Conservation (phyloP, 2,113 vertebrate species). For the Phyllopteryx taeniolatus region DNA sequence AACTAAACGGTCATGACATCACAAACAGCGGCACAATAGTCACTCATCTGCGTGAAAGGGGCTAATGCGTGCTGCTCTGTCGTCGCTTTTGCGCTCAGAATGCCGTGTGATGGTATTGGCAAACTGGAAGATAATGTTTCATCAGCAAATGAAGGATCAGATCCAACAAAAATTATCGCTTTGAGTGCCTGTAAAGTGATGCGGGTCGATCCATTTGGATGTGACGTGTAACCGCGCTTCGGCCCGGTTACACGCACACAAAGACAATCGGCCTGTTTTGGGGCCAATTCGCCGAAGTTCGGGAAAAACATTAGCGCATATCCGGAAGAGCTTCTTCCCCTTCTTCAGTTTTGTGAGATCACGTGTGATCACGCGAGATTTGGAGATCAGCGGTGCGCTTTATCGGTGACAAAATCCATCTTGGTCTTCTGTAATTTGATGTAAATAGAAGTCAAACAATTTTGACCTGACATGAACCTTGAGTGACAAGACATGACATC, state of each 20-base stretch:
- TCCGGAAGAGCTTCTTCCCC: too few species aligned
- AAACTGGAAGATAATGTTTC: conserved; percentile 2
- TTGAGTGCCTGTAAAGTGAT: not conserved
- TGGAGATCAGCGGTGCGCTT: not conserved
- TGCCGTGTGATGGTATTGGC: not conserved
- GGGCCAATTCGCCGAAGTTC: too few species aligned
- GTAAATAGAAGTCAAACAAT: not conserved
- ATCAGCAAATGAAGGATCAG: not conserved
- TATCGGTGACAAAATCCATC: not conserved
- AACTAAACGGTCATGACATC: not conserved
- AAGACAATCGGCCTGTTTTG: too few species aligned
- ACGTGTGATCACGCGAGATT: not conserved
- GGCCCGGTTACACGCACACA: not conserved
- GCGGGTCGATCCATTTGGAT: not conserved
- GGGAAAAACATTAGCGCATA: too few species aligned
- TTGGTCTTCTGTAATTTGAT: not conserved
- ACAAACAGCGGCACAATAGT: not conserved
- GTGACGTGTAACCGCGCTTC: not conserved
- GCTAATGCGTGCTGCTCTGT: not conserved
- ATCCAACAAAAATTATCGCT: not conserved
- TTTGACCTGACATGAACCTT: not conserved
- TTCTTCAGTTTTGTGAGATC: too few species aligned
- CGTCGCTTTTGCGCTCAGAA: not conserved
- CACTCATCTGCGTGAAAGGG: not conserved
- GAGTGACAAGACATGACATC: not conserved